These are phyloP conservation scores for Caenorhabditis angaria DNA, from an alignment of 2,888 invertebrate species.

Conservation along the genomic window DNA sequence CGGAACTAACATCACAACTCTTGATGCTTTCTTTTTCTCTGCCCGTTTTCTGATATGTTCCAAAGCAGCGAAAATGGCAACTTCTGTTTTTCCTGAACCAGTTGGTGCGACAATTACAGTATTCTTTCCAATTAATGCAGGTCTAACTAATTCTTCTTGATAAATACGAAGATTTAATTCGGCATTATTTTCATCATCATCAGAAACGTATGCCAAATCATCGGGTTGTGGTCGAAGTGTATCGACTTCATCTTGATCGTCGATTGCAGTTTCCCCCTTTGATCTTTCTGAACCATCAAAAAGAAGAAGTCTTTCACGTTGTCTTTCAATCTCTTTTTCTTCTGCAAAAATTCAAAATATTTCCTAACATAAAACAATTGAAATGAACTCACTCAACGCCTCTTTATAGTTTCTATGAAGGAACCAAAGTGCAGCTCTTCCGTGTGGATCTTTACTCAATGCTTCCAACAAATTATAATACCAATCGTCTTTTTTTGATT, in stretches of 20 bases:
- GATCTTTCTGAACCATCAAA: slow-evolving; percentile 2
- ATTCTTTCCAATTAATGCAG: slow-evolving; percentile 53
- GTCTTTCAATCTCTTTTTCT: slow-evolving; percentile 15
- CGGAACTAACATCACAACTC: slow-evolving; percentile 65
- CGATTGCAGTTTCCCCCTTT: slow-evolving; percentile 5
- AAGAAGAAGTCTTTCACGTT: background rate
- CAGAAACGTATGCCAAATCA: background rate
- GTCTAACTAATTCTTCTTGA: slow-evolving; percentile 55
- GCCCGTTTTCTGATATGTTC: slow-evolving; percentile 51
- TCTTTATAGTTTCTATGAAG: slow-evolving; percentile 25
- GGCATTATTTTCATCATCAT: slow-evolving; percentile 5
- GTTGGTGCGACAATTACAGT: slow-evolving; percentile 70
- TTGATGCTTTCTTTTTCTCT: slow-evolving; percentile 23
- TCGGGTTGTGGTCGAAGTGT: slow-evolving; percentile 22
- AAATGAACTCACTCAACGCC: slow-evolving; percentile 15
- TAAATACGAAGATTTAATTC: slow-evolving; percentile 50
- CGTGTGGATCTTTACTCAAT: slow-evolving; percentile 35
- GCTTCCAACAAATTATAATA: slow-evolving; percentile 26
- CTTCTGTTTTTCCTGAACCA: slow-evolving; percentile 69
- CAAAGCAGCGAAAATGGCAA: slow-evolving; percentile 63
- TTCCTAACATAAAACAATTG: background rate
- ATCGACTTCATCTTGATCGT: slow-evolving; percentile 5
- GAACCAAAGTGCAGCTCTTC: slow-evolving; percentile 23
- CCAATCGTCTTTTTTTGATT: slow-evolving; percentile 12
- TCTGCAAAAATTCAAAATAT: slow-evolving; percentile 5